Base-by-base conservation (phyloP, 2,888 invertebrate species). In the Rhagonycha fulva region DNA sequence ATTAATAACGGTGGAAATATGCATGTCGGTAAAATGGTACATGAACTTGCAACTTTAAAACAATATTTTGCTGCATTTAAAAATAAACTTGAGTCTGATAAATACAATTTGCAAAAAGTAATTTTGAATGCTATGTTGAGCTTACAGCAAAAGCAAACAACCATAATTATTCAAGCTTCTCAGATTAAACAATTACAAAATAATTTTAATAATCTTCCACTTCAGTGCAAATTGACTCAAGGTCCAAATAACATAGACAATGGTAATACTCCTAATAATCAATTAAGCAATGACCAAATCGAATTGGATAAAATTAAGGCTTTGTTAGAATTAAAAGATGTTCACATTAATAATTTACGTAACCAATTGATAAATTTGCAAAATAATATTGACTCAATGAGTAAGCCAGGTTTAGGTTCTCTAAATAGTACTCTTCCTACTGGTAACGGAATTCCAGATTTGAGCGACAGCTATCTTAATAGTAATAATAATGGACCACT, bases 161-260 rank as follows among this genome's bases (percentile, higher is more conserved):
- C 14, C 10, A 61, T 79, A 3, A 73, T 67, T 62, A 26, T 66
- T 19, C 68, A 70, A 68, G 61, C 30, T 30, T n/a, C 24, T 9
- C 70, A 80, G 26, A 76, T 77, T 61, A 70, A 72, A 61, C 71
- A 80, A 70, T 67, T 79, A n/a, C 74, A 70, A 66, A 67, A 69
- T 69, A 74, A 47, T 28, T 67, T 77, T 10, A 72, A 76, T 14
- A 72, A 71, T 26, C 63, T 80, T 14, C 78, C 80, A 11, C 14
- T 69, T 1, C 80, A 79, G 32, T 80, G 80, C 26, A 75, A 77
- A 70, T 30, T 77, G 10, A 12, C n/a, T 14, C 62, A 26, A 23
- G 11, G 63, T 4, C 26, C 24, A 30, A n/a, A 67, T 62, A 26
- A 62, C 10, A 23, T 14, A 0, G 26, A 32, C 32, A 47, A 60